A percentile compares a stretch with the other conserved stretches of the same genome.
These are phyloP conservation scores for Lutraria rhynchaena DNA, from an alignment of 1,140 invertebrate species.

Conservation along the genomic window DNA sequence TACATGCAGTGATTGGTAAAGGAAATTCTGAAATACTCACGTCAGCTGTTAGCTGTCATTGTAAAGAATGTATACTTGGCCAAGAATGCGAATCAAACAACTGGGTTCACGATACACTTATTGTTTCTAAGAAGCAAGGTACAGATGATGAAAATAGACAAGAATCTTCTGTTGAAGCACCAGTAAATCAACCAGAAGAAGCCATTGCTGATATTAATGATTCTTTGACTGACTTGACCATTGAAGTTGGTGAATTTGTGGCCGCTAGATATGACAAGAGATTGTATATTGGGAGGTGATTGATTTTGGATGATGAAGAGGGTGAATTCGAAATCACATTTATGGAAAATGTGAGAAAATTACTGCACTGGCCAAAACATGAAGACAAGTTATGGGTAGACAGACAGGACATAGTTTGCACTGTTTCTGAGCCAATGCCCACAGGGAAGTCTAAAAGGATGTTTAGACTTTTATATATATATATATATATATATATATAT, in stretches of 20 bases:
- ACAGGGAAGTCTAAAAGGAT: too few relatives aligned
- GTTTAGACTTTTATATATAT: too few relatives aligned
- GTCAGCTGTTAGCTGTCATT: conserved; percentile 4
- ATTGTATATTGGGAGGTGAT: too few relatives aligned
- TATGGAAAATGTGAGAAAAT: conserved; percentile 34
- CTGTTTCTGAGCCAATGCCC: neutral
- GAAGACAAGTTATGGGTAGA: conserved; percentile 30
- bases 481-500: too few relatives aligned
- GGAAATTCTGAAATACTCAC: conserved; percentile 11
- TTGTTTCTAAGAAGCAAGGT: neutral
- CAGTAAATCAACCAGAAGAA: too few relatives aligned
- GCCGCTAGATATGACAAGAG: conserved; percentile 28
- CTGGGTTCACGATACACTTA: neutral
- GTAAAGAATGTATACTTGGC: neutral
- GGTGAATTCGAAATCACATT: conserved; percentile 29
- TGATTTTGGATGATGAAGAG: conserved; percentile 32
- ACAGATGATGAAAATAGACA: too few relatives aligned
- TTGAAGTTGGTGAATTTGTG: conserved; percentile 12
- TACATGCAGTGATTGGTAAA: conserved; percentile 58
- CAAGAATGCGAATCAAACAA: neutral
- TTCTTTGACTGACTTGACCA: too few relatives aligned
- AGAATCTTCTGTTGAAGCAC: too few relatives aligned
- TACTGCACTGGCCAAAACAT: conserved; percentile 36
- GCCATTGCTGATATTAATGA: too few relatives aligned
- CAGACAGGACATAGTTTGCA: conserved; percentile 8